Conservation (phyloP, 2,888 invertebrate genomes). For the Candidula unifasciata region DNA sequence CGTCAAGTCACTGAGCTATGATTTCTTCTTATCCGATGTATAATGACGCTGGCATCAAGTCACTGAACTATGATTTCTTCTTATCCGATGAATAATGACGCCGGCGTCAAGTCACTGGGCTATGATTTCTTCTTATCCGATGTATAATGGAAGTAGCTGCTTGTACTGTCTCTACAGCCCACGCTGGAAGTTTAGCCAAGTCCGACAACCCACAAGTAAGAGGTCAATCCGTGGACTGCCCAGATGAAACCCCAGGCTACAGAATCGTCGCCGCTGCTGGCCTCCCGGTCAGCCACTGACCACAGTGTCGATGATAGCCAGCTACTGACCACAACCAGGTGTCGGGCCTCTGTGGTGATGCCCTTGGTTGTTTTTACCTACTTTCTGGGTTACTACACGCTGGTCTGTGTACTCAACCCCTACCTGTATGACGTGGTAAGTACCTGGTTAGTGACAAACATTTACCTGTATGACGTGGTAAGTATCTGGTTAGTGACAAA, state of each 20-base stretch:
- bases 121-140: background rate
- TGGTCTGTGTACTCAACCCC: background rate
- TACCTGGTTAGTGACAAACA: background rate
- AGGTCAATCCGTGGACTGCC: background rate
- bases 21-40: too few relatives aligned
- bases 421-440: slow-evolving; percentile 23
- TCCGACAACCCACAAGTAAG: background rate
- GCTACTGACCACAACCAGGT: background rate
- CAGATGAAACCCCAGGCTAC: background rate
- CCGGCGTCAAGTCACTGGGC: background rate
- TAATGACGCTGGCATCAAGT: too few relatives aligned
- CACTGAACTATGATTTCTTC: too few relatives aligned
- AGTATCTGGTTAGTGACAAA: background rate
- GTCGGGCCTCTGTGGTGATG: background rate
- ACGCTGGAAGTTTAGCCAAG: too few relatives aligned
- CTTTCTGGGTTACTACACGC: slow-evolving; percentile 15
- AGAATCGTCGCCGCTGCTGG: background rate
- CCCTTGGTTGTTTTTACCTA: background rate
- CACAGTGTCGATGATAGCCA: background rate
- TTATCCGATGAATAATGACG: too few relatives aligned
- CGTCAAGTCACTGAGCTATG: too few relatives aligned
- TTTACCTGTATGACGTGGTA: slow-evolving; percentile 9
- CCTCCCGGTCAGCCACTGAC: background rate
- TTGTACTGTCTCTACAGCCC: background rate
- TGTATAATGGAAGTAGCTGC: background rate